Conservation (phyloP, 2,797 vertebrate genomes). For the Cossypha caffra region DNA sequence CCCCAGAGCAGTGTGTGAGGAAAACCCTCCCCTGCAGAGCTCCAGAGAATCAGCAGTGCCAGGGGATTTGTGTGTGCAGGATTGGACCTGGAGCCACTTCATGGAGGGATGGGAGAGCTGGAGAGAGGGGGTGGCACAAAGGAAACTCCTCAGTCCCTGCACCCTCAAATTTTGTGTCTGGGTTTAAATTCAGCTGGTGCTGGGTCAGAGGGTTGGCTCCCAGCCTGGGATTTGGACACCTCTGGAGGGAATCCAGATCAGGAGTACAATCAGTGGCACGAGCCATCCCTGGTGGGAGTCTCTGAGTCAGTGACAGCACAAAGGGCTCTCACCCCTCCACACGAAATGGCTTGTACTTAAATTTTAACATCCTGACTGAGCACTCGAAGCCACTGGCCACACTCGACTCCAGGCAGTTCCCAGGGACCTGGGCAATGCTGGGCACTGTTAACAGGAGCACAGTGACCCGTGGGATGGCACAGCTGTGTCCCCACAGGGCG, state of each 20-base stretch:
- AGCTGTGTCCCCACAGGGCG: background rate
- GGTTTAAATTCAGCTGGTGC: background rate
- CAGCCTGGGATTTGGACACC: background rate
- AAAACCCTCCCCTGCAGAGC: background rate
- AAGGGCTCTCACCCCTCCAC: background rate
- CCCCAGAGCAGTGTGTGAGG: rapidly evolving
- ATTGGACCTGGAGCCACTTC: rapidly evolving
- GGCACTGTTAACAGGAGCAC: rapidly evolving
- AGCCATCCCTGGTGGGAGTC: background rate
- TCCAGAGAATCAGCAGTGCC: background rate
- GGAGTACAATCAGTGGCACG: background rate
- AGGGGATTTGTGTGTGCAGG: background rate
- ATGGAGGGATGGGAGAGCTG: rapidly evolving
- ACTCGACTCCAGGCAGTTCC: background rate
- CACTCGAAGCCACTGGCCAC: background rate
- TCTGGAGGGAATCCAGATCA: rapidly evolving
- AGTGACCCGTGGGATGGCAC: background rate
- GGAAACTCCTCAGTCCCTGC: background rate
- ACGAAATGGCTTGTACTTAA: background rate
- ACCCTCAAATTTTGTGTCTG: background rate
- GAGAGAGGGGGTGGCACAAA: background rate
- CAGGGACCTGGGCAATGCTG: rapidly evolving
- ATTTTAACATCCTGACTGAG: background rate
- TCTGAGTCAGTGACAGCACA: background rate
- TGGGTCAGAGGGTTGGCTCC: background rate